Evolutionary conservation across 1,140 invertebrate genomes (phyloP).

Genomic region (Atta texana): DNA sequence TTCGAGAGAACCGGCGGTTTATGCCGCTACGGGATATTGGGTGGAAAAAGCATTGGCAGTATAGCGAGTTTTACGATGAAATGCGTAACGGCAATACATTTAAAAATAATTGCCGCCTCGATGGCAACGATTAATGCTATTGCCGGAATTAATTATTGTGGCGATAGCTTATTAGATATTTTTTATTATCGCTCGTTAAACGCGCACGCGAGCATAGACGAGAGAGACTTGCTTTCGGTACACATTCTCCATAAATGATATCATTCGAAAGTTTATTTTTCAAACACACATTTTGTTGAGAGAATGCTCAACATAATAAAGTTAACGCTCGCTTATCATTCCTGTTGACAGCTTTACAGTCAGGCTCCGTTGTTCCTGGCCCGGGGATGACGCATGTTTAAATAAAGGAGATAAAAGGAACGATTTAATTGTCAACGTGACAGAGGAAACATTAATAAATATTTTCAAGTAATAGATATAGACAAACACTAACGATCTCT

Average conservation of each 20-base stretch:
- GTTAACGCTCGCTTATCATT: slow-evolving; percentile 62
- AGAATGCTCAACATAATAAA: slow-evolving; percentile 48
- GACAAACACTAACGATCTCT: slow-evolving; percentile 52
- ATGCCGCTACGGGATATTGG: slow-evolving; percentile 5
- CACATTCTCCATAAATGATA: slow-evolving; percentile 60
- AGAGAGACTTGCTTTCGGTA: slow-evolving; percentile 10
- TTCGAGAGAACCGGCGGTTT: slow-evolving; percentile 21
- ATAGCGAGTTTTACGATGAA: slow-evolving; percentile 57
- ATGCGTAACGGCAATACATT: slow-evolving; percentile 40
- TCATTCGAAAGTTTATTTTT: slow-evolving; percentile 56
- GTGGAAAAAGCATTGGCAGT: slow-evolving; percentile 29
- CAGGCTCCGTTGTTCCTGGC: slow-evolving; percentile 3
- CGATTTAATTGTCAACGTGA: slow-evolving; percentile 67
- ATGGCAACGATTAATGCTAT: slow-evolving; percentile 65
- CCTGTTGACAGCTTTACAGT: slow-evolving; percentile 66
- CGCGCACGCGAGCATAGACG: neutral
- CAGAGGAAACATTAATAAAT: slow-evolving; percentile 42
- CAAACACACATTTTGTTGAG: slow-evolving; percentile 44
- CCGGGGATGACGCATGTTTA: neutral
- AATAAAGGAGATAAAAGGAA: slow-evolving; percentile 41
- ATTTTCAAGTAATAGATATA: slow-evolving; percentile 41
- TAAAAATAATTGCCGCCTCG: slow-evolving; percentile 56
- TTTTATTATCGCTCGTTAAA: slow-evolving; percentile 68
- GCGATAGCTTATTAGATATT: slow-evolving; percentile 67
- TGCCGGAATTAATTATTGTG: slow-evolving; percentile 67